These are phyloP conservation scores for Lypha dubia DNA, from an alignment of 2,888 invertebrate species.

Conservation along the genomic window DNA sequence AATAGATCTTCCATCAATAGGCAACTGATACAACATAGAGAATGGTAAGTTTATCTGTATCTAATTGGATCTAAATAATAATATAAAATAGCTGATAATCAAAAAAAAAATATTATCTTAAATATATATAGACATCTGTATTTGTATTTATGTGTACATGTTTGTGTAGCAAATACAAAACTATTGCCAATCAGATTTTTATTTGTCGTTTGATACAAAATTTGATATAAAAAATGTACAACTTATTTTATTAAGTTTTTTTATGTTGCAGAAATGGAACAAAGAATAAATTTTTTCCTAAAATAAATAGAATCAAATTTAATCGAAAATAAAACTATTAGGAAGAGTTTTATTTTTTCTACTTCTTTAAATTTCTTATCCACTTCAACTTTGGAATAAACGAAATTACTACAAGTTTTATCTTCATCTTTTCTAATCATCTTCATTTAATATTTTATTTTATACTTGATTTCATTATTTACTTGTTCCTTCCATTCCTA, in stretches of 20 bases:
- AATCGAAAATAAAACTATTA: slow-evolving; percentile 20
- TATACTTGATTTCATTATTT: slow-evolving; percentile 71
- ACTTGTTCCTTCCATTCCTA: slow-evolving; percentile 38
- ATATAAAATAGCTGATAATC: background rate
- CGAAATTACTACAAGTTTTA: slow-evolving; percentile 23
- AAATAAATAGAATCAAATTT: slow-evolving; percentile 38
- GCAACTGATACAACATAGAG: background rate
- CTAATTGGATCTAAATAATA: background rate
- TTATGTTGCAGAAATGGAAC: slow-evolving; percentile 1
- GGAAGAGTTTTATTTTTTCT: slow-evolving; percentile 8
- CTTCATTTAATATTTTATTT: slow-evolving; percentile 70
- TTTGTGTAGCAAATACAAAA: background rate
- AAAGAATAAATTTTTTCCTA: slow-evolving; percentile 17
- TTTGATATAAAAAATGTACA: slow-evolving; percentile 14
- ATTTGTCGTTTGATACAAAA: background rate
- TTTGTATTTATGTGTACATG: background rate
- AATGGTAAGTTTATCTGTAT: background rate
- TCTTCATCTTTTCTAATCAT: slow-evolving; percentile 63
- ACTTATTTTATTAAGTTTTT: background rate
- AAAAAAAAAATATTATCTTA: background rate
- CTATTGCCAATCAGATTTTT: background rate
- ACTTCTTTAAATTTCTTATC: slow-evolving; percentile 20
- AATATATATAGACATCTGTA: background rate
- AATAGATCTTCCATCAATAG: no score
- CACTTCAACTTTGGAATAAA: slow-evolving; percentile 17